A percentile compares a stretch with the other conserved stretches of the same genome.
Evolutionary conservation across 2,888 invertebrate genomes (phyloP).

Genomic region (Taphrorychus bicolor): DNA sequence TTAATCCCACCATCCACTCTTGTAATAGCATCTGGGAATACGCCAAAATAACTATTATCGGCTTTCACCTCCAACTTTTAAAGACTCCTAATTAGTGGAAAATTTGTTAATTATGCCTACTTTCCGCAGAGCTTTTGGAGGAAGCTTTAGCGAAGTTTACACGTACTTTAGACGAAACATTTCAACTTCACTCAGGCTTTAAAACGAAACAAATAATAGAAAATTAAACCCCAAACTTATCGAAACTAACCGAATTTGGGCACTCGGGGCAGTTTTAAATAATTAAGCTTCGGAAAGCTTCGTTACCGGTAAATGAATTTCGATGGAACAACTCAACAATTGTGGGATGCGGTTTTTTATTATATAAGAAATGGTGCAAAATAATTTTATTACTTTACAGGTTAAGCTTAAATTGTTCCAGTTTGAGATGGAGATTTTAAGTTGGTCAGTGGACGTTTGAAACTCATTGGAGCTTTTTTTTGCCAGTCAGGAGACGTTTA

Average conservation of each 20-base stretch:
- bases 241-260: conserved; percentile 6
- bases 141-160: background rate
- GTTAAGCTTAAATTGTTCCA: too few species aligned
- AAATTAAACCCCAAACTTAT: conserved; percentile 7
- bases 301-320: background rate
- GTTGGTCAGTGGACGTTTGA: too few species aligned
- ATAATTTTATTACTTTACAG: too few species aligned
- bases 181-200: background rate
- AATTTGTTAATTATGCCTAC: background rate
- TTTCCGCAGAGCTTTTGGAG: background rate
- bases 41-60: background rate
- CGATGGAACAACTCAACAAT: too few species aligned
- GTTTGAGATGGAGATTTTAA: too few species aligned
- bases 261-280: conserved; percentile 4
- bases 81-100: background rate
- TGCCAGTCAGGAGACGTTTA: too few species aligned
- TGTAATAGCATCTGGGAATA: background rate
- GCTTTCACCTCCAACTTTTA: background rate
- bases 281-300: background rate
- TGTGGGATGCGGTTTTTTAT: too few species aligned
- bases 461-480: too few species aligned
- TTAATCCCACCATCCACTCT: background rate
- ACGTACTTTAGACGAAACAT: background rate
- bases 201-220: conserved; percentile 5
- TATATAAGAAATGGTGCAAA: too few species aligned